phyloP scores from a whole-genome alignment of 2,113 vertebrate genomes.

The Xenotilapia flavipinnis region DNA sequence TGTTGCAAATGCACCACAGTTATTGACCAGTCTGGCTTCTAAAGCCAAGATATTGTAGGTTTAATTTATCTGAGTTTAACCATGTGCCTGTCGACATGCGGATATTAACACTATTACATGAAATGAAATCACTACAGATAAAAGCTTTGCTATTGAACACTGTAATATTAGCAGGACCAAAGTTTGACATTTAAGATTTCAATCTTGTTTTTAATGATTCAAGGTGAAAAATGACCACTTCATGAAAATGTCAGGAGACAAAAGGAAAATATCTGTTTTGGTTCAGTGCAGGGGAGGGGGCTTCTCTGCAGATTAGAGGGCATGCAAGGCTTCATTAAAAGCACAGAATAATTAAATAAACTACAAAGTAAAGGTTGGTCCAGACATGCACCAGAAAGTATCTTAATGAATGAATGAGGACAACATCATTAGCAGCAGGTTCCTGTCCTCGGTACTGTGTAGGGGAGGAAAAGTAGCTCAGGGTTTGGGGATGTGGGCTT shows the following conservation, averaged over 20 bases:
- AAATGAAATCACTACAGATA: conserved; percentile 7
- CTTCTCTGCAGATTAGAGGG: not conserved
- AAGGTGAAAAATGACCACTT: conserved; percentile 22
- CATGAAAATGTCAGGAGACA: not conserved
- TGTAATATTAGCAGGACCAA: not conserved
- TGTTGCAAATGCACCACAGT: not conserved
- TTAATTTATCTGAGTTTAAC: conserved; percentile 1
- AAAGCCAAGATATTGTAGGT: not conserved
- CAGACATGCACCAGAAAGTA: not conserved
- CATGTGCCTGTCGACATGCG: not conserved
- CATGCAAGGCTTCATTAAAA: not conserved
- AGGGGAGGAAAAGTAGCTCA: conserved; percentile 23
- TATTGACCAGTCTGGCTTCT: not conserved
- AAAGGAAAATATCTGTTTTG: not conserved
- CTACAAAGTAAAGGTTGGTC: not conserved
- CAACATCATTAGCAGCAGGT: conserved; percentile 48
- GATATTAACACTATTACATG: conserved; percentile 18
- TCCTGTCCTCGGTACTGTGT: conserved; percentile 3
- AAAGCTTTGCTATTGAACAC: not conserved
- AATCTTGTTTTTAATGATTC: conserved; percentile 28
- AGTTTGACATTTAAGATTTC: conserved; percentile 37
- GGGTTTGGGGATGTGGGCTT: conserved; percentile 48
- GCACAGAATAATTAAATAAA: conserved; percentile 25
- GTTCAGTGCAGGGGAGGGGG: not conserved
- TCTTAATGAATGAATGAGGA: conserved; percentile 23